Evolutionary conservation across 2,797 vertebrate species (phyloP).

Genomic region (Coregonus suidteri): DNA sequence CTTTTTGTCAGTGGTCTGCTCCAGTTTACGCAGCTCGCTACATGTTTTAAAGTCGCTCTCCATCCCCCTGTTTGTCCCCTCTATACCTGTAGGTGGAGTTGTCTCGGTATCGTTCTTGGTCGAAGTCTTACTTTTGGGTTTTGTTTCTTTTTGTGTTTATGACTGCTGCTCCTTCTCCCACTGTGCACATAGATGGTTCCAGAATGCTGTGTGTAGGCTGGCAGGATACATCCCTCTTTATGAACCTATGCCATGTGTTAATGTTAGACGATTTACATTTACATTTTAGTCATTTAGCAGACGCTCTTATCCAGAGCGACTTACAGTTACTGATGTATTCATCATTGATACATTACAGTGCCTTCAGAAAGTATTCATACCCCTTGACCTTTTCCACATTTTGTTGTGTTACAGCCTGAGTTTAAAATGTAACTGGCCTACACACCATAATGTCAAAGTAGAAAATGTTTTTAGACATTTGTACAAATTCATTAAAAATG

Average conservation of each 20-base stretch:
- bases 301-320: too few relatives aligned
- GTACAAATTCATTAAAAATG: too few relatives aligned
- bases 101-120: conserved; percentile 51
- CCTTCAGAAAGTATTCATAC: too few relatives aligned
- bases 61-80: conserved; percentile 19
- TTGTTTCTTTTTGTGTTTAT: conserved; percentile 39
- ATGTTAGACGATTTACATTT: conserved; percentile 52
- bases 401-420: conserved; percentile 1
- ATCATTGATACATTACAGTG: conserved; percentile 57
- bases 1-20: conserved; percentile 64
- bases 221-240: conserved; percentile 73
- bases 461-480: too few relatives aligned
- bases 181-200: conserved; percentile 61
- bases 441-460: too few relatives aligned
- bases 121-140: conserved; percentile 52
- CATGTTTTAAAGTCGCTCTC: conserved; percentile 29
- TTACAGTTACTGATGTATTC: conserved; percentile 56
- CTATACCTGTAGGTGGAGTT: conserved; percentile 37
- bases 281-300: too few relatives aligned
- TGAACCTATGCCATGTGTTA: conserved; percentile 54
- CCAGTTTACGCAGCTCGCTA: conserved; percentile 60
- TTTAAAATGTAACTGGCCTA: background rate
- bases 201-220: conserved; percentile 64
- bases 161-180: conserved; percentile 45
- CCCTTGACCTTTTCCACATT: too few relatives aligned